phyloP scores from a whole-genome alignment of 1,140 invertebrate genomes.

The Holcopasites calliopsidis region DNA sequence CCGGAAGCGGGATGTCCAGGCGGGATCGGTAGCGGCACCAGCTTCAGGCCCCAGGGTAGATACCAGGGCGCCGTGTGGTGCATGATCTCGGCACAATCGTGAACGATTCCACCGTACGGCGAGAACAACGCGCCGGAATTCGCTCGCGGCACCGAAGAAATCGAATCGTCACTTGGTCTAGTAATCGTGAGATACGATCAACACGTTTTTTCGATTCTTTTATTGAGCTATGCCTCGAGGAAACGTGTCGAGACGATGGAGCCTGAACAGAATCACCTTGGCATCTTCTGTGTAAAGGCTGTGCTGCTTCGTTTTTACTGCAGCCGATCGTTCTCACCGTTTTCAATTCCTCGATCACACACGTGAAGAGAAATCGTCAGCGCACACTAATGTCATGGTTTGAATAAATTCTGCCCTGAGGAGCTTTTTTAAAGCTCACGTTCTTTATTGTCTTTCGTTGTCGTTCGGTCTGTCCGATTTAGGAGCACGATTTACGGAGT shows the following conservation, averaged over 20 bases:
- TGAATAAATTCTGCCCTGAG: no score
- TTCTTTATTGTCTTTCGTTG: not conserved
- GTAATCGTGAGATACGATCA: not conserved
- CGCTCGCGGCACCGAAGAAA: not conserved
- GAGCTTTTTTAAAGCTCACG: not conserved
- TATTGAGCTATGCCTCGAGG: no score
- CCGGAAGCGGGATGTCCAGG: slow-evolving; percentile 76
- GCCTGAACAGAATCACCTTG: slow-evolving; percentile 54
- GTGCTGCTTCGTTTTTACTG: no score
- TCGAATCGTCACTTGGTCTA: not conserved
- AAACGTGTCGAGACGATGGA: not conserved
- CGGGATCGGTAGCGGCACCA: slow-evolving; percentile 77
- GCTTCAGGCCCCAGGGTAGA: slow-evolving; percentile 77
- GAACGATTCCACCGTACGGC: slow-evolving; percentile 32
- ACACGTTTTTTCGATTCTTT: no score
- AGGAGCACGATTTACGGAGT: not conserved
- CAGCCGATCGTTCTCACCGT: not conserved
- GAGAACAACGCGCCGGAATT: slow-evolving; percentile 45
- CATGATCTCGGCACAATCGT: slow-evolving; percentile 67
- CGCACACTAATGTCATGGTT: slow-evolving; percentile 40
- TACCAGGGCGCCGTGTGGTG: slow-evolving; percentile 79
- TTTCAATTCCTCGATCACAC: slow-evolving; percentile 37
- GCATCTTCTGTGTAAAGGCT: slow-evolving; percentile 44
- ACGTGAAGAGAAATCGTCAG: slow-evolving; percentile 1
- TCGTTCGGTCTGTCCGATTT: not conserved